phyloP scores from a whole-genome alignment of 1,140 invertebrate species.

The Coenobita brevimanus region DNA sequence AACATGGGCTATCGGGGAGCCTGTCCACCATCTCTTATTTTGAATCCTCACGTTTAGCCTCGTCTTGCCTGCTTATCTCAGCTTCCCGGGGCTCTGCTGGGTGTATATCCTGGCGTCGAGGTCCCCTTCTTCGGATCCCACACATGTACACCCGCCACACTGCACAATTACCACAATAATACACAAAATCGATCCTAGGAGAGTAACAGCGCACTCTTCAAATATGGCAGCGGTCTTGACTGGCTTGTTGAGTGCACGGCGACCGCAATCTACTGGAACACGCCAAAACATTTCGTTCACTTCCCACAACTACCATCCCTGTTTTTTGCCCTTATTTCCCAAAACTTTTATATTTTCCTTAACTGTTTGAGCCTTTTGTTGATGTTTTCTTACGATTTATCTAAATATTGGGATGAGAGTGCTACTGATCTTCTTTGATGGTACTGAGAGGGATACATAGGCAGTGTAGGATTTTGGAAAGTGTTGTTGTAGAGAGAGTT shows the following conservation, averaged over 20 bases:
- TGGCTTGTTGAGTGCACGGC: constrained; percentile 59
- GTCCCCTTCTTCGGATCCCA: constrained; percentile 28
- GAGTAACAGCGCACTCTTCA: constrained; percentile 64
- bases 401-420: too few species aligned
- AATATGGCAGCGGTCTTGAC: constrained; percentile 66
- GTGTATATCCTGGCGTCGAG: constrained; percentile 40
- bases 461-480: constrained; percentile 28
- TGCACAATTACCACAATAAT: constrained; percentile 56
- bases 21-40: constrained; percentile 63
- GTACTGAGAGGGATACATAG: too few species aligned
- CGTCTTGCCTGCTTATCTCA: constrained; percentile 16
- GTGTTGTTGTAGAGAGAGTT: constrained; percentile 12
- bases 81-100: constrained; percentile 16
- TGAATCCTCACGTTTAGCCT: constrained; percentile 44
- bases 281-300: constrained; percentile 36
- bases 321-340: not conserved
- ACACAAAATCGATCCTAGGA: constrained; percentile 61
- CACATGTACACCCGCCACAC: constrained; percentile 35
- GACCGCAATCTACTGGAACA: constrained; percentile 23
- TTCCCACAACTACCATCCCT: constrained; percentile 15
- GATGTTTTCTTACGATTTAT: too few species aligned
- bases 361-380: not conserved
- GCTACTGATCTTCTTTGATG: too few species aligned
- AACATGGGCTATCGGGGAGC: constrained; percentile 46
- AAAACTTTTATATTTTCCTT: not conserved